Evolutionary conservation across 2,113 vertebrate species (phyloP), one percentile per base, ranked within the genome.

Genomic region (Catharus bicknelli): DNA sequence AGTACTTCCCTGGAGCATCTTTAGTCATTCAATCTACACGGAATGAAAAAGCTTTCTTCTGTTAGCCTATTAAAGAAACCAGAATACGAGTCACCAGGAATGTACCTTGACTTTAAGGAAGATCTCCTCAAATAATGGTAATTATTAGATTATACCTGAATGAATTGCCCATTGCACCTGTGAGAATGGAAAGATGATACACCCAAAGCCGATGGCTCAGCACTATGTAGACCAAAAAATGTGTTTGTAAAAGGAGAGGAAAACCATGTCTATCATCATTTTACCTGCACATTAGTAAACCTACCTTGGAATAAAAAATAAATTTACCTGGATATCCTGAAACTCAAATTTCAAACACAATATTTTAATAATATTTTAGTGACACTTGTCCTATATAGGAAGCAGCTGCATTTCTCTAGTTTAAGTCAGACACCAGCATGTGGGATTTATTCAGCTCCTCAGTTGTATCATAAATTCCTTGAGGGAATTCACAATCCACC

Each of bases 401-500:
- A 96, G 55, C 25, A 73, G 43, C 17, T 96, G 80, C 75, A 96
- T 96, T 97, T 96, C 95, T 94, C 93, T 92, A 94, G 88, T 88
- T 95, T 94, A 94, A 97, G 77, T 82, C 86, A 97, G 87, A 89
- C 63, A 94, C 90, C 69, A 97, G 90, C 97, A 96, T n/a, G 58
- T 93, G 97, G 91, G 97, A 82, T 97, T 97, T 97, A 86, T 75
- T 97, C 63, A 91, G 50, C 96, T 96, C 95, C 67, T 78, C 92
- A 61, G 97, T 69, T 95, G 90, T 96, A 91, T 68, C 53, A 90
- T 32, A 70, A 62, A 76, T 93, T 95, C 92, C 97, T 91, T 7
- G 84, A 95, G 97, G 96, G 89, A 92, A 95, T 90, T 96, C 90
- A 96, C 96, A 98, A 98, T 97, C 86, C 97, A 93, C 98, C 32